These are phyloP conservation scores for Urophycis tenuis DNA, from an alignment of 2,797 vertebrate genomes.

Conservation along the genomic window DNA sequence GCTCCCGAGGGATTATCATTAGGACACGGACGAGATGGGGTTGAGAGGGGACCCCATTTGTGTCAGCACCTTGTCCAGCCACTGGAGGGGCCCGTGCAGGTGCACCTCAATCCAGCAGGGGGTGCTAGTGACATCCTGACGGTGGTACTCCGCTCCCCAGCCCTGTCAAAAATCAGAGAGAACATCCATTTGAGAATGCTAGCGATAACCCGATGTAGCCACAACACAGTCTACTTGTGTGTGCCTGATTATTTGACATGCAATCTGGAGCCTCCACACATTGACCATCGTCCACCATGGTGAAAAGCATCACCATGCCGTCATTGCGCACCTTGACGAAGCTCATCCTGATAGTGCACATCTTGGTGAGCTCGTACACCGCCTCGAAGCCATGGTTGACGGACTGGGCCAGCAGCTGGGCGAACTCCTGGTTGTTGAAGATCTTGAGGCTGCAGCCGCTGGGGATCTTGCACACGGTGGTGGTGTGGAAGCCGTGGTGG, in stretches of 20 bases:
- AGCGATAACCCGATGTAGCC: neutral
- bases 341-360: constrained; percentile 92
- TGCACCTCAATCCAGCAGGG: constrained; percentile 90
- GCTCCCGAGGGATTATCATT: constrained; percentile 64
- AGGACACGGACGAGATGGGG: constrained; percentile 95
- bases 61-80: constrained; percentile 89
- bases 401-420: constrained; percentile 85
- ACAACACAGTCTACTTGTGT: neutral
- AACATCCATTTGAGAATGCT: neutral
- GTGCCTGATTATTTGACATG: no score
- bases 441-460: constrained; percentile 89
- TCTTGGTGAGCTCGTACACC: constrained; percentile 88
- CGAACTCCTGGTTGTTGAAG: constrained; percentile 90
- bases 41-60: constrained; percentile 93
- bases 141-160: constrained; percentile 85
- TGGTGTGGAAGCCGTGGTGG: constrained; percentile 86
- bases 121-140: constrained; percentile 85
- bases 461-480: constrained; percentile 89
- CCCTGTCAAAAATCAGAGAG: constrained; percentile 58
- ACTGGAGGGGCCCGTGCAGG: constrained; percentile 84
- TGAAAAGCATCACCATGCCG: neutral
- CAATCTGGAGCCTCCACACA: no score
- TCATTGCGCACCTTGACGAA: constrained; percentile 79
- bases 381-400: constrained; percentile 90
- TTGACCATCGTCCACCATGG: no score